phyloP scores from a whole-genome alignment of 2,888 invertebrate species.

The Lasioglossum calceatum region DNA sequence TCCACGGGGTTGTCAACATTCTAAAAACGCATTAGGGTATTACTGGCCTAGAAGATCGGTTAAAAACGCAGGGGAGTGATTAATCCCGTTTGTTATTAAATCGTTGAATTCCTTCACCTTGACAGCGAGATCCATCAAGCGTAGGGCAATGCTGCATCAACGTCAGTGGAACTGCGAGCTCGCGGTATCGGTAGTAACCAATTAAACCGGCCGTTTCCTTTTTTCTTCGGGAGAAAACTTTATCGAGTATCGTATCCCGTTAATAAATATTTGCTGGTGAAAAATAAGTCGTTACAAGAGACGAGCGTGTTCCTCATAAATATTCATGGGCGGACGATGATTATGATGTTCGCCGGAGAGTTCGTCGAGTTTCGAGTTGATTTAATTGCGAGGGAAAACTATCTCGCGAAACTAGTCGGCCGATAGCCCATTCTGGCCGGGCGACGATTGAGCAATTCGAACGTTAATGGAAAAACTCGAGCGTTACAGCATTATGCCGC shows the following conservation, averaged over 20 bases:
- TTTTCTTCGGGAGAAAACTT: not conserved
- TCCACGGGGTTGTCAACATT: not conserved
- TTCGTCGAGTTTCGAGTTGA: slow-evolving; percentile 1
- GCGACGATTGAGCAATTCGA: slow-evolving; percentile 11
- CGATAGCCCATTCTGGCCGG: not conserved
- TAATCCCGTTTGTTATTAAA: not conserved
- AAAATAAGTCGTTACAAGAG: slow-evolving; percentile 22
- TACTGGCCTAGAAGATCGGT: not conserved
- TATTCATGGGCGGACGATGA: slow-evolving; percentile 21
- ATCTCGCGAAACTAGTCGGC: slow-evolving; percentile 20
- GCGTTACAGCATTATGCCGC: not conserved
- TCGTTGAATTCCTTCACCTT: slow-evolving; percentile 4
- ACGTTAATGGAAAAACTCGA: slow-evolving; percentile 4
- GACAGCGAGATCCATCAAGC: slow-evolving; percentile 7
- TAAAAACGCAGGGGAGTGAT: not conserved
- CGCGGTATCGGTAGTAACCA: slow-evolving; percentile 12
- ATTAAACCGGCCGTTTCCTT: slow-evolving; percentile 20
- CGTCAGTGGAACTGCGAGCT: not conserved
- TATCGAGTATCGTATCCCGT: slow-evolving; percentile 20
- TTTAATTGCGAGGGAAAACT: slow-evolving; percentile 35
- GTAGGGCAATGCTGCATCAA: not conserved
- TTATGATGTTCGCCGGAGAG: slow-evolving; percentile 6
- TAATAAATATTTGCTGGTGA: slow-evolving; percentile 40
- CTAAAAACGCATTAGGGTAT: not conserved
- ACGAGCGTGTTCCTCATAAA: slow-evolving; percentile 27